phyloP scores from a whole-genome alignment of 2,113 vertebrate species.

The Ellobius talpinus region DNA sequence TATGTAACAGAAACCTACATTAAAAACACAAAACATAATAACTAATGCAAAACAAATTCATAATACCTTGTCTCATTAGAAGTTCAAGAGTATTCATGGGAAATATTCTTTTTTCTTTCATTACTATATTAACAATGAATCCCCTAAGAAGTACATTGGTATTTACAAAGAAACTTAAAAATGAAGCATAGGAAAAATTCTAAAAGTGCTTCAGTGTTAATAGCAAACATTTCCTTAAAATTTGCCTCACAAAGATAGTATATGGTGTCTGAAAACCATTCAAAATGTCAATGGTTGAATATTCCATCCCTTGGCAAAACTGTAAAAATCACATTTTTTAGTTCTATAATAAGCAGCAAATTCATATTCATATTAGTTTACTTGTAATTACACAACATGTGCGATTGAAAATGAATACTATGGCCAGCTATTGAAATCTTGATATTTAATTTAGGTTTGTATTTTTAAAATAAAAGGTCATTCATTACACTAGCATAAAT shows the following conservation, averaged over 20 bases:
- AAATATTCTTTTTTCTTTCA: neutral
- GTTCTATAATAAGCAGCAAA: conserved; percentile 4
- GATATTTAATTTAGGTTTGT: conserved; percentile 61
- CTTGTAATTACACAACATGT: conserved; percentile 20
- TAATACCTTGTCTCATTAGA: neutral
- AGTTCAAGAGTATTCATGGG: neutral
- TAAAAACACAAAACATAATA: neutral
- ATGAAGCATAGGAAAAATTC: neutral
- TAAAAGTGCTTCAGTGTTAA: neutral
- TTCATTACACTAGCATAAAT: conserved; percentile 37
- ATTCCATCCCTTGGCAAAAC: neutral
- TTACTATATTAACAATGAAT: neutral
- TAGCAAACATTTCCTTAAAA: neutral
- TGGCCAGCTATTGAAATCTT: conserved; percentile 55
- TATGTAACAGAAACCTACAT: neutral
- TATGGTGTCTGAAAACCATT: neutral
- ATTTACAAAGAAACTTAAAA: neutral
- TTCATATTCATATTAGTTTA: conserved; percentile 63
- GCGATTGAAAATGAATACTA: neutral
- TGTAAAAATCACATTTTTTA: neutral
- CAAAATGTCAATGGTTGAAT: neutral
- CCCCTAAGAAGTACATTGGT: neutral
- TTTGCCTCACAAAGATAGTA: neutral
- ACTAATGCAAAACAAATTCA: neutral
- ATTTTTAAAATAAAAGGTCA: conserved; percentile 66